These are phyloP conservation scores for Pecten maximus DNA, from an alignment of 2,888 invertebrate genomes.

Conservation along the genomic window DNA sequence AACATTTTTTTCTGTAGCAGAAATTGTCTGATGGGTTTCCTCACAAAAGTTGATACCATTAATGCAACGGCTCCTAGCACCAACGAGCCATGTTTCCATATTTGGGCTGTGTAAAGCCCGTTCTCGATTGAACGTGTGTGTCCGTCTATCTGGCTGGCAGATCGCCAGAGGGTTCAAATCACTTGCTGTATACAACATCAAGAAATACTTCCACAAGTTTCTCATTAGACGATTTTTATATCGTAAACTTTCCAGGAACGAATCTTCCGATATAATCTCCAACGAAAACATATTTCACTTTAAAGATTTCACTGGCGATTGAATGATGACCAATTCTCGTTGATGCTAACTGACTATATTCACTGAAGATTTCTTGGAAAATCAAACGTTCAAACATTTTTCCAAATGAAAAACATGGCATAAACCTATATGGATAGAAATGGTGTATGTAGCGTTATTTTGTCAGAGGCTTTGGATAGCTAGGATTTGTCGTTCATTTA, in stretches of 20 bases:
- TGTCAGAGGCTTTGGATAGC: slow-evolving; percentile 2
- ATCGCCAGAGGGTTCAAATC: slow-evolving; percentile 9
- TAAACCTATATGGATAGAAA: not conserved
- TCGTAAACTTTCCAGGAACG: not conserved
- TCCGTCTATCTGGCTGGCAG: slow-evolving; percentile 1
- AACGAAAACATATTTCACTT: slow-evolving; percentile 7
- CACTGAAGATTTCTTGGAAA: not conserved
- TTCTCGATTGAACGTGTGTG: not conserved
- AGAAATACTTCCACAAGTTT: not conserved
- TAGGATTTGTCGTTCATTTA: slow-evolving; percentile 39
- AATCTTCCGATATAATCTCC: not conserved
- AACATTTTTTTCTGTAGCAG: not conserved
- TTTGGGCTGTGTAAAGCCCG: not conserved
- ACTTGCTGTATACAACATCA: slow-evolving; percentile 12
- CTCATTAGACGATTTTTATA: not conserved
- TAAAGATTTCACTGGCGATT: not conserved
- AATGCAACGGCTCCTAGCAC: not conserved
- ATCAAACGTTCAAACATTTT: not conserved
- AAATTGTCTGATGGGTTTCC: not conserved
- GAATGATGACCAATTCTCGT: not conserved
- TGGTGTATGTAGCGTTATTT: slow-evolving; percentile 13
- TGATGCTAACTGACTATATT: not conserved
- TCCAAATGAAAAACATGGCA: not conserved
- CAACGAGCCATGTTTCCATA: slow-evolving; percentile 3
- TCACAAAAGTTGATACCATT: not conserved